These are phyloP conservation scores for Saccopteryx bilineata DNA, from an alignment of 2,113 vertebrate species.

Conservation along the genomic window DNA sequence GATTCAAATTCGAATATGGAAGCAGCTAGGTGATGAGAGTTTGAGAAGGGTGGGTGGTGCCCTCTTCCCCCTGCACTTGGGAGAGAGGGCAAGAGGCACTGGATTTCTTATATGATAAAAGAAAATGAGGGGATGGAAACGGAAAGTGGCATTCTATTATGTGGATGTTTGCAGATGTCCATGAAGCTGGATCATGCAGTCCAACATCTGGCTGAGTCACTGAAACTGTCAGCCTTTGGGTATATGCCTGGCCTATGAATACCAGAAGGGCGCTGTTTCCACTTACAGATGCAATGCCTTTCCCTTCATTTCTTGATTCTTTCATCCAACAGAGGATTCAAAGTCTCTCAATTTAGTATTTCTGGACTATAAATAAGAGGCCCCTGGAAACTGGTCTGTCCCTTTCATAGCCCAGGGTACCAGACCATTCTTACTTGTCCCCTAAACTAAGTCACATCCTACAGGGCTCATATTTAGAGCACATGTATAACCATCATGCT, in stretches of 20 bases:
- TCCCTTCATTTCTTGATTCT: background rate
- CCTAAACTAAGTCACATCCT: background rate
- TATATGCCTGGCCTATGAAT: background rate
- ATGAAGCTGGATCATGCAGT: background rate
- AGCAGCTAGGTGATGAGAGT: background rate
- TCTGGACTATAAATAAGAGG: background rate
- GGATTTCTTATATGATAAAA: too few species aligned
- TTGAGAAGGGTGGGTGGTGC: background rate
- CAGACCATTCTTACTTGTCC: background rate
- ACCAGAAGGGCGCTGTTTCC: background rate
- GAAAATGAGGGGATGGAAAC: background rate
- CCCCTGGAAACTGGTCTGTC: background rate
- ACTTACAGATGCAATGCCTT: background rate
- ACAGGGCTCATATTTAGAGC: background rate
- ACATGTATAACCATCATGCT: background rate
- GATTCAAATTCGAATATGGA: background rate
- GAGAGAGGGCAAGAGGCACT: background rate
- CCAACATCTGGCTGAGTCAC: slow-evolving; percentile 1
- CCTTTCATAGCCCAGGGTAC: background rate
- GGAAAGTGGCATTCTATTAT: background rate
- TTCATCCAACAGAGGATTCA: background rate
- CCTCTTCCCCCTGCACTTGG: background rate
- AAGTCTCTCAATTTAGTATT: background rate
- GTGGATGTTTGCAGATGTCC: background rate
- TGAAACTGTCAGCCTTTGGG: background rate